These are phyloP conservation scores for Calypte anna DNA, from an alignment of 2,113 vertebrate genomes.

Conservation along the genomic window DNA sequence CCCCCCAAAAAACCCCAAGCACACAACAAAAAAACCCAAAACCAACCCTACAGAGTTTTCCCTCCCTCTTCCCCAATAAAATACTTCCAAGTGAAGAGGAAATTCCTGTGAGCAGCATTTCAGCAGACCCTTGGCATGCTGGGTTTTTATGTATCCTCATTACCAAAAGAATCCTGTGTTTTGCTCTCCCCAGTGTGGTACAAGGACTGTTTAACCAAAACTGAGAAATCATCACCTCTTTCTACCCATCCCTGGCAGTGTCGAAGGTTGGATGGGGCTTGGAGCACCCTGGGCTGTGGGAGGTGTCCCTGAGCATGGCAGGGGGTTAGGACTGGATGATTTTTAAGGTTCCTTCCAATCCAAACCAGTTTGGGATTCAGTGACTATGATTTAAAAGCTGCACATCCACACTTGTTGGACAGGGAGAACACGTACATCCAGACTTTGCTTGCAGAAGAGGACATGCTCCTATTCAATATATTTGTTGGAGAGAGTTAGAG, in stretches of 20 bases:
- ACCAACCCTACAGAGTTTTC: background rate
- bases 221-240: background rate
- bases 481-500: background rate
- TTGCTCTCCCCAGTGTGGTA: background rate
- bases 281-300: too few relatives aligned
- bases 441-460: background rate
- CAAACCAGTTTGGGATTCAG: too few relatives aligned
- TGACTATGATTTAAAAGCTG: background rate
- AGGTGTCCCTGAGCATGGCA: too few relatives aligned
- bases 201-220: background rate
- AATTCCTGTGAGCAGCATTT: background rate
- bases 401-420: background rate
- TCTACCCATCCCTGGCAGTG: too few relatives aligned
- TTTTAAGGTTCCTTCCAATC: too few relatives aligned
- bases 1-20: background rate
- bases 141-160: background rate
- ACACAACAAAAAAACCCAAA: too few relatives aligned
- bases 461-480: fast-evolving
- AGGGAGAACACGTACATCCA: background rate
- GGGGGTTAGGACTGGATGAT: too few relatives aligned
- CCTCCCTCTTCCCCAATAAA: background rate
- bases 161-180: background rate
- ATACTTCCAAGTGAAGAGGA: background rate
- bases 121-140: background rate
- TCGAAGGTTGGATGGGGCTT: too few relatives aligned